Evolutionary conservation across 2,113 vertebrate genomes (phyloP).

Genomic region (Paratilapia polleni): DNA sequence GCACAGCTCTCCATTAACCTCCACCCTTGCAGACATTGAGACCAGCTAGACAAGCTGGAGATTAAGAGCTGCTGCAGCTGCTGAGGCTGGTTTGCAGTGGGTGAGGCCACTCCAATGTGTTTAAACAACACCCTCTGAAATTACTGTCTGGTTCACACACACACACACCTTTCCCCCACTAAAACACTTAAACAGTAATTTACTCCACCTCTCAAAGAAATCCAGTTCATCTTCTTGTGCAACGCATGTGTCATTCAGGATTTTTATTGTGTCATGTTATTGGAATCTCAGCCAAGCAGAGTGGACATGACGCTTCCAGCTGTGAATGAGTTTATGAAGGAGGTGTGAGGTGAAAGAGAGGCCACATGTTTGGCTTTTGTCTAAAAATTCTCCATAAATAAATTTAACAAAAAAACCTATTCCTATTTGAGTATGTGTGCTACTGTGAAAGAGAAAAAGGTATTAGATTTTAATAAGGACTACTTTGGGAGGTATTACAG

Average conservation of each 20-base stretch:
- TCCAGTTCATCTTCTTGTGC: background rate
- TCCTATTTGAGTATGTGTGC: background rate
- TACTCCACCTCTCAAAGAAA: constrained; percentile 17
- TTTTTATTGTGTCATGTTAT: background rate
- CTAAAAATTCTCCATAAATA: background rate
- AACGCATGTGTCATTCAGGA: background rate
- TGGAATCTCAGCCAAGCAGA: background rate
- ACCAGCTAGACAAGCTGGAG: constrained; percentile 60
- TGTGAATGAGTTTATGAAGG: constrained; percentile 11
- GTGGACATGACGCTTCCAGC: background rate
- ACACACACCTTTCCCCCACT: constrained; percentile 23
- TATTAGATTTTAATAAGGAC: constrained; percentile 14
- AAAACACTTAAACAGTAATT: constrained; percentile 51
- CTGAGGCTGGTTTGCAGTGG: constrained; percentile 37
- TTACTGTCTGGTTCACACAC: constrained; percentile 28
- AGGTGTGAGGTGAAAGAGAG: background rate
- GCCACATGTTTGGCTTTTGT: background rate
- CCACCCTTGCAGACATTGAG: constrained; percentile 43
- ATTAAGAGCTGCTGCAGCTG: constrained; percentile 55
- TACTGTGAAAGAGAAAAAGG: background rate
- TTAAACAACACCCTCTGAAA: constrained; percentile 65
- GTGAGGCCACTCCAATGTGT: constrained; percentile 50
- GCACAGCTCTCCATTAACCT: constrained; percentile 28
- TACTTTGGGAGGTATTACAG: background rate
- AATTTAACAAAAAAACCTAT: background rate